Conservation (phyloP, 2,797 vertebrate species). For the Cynopterus sphinx region DNA sequence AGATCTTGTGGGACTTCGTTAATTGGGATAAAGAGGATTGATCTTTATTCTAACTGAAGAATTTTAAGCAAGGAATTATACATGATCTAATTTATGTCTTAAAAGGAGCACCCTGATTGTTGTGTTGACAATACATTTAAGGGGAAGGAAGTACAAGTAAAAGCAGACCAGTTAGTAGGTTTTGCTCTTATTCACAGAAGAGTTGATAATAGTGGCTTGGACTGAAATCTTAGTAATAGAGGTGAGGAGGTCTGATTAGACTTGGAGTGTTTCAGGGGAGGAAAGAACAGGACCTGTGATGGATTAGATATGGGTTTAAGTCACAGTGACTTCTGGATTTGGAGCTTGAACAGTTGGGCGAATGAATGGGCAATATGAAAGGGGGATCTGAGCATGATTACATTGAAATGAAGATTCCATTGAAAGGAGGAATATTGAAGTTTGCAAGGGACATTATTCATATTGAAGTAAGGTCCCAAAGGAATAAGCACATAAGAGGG, state of each 20-base stretch:
- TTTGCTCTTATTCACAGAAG: neutral
- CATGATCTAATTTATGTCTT: slow-evolving; percentile 10
- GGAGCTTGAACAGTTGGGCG: neutral
- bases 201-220: neutral
- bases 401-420: neutral
- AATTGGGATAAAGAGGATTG: neutral
- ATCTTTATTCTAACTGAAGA: slow-evolving; percentile 1
- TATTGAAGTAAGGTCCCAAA: neutral
- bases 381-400: neutral
- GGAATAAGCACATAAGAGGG: neutral
- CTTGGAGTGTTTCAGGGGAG: neutral
- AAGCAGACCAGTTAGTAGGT: neutral
- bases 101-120: neutral
- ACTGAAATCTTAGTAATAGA: neutral
- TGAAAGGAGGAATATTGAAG: neutral
- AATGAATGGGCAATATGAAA: neutral
- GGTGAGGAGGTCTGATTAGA: neutral
- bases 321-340: slow-evolving; percentile 2
- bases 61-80: slow-evolving; percentile 23
- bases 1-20: neutral
- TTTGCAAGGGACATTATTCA: neutral
- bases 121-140: neutral
- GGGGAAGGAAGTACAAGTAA: neutral
- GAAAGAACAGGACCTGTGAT: neutral
- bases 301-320: neutral